A percentile compares a stretch with the other conserved stretches of the same genome.
phyloP scores from a whole-genome alignment of 2,113 vertebrate genomes.

The Apodemus speciosus region DNA sequence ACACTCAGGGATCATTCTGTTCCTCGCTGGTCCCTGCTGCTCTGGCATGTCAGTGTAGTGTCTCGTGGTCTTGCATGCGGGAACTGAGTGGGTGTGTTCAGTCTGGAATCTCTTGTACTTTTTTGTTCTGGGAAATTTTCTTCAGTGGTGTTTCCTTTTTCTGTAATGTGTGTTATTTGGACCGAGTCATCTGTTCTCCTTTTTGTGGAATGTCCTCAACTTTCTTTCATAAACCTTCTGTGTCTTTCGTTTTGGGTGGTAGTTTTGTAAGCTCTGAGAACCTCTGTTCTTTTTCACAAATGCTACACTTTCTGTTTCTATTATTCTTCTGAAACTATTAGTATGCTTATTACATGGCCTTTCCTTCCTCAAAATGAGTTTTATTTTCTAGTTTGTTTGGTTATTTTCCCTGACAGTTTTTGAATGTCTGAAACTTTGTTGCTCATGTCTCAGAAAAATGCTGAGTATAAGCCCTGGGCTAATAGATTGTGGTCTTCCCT shows the following conservation, averaged over 20 bases:
- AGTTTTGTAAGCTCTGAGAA: neutral
- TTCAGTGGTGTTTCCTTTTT: neutral
- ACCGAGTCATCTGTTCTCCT: neutral
- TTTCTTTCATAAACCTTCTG: neutral
- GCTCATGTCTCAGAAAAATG: neutral
- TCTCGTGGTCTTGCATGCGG: neutral
- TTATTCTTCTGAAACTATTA: slow-evolving; percentile 19
- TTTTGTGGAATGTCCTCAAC: slow-evolving; percentile 12
- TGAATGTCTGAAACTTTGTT: neutral
- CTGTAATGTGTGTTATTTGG: neutral
- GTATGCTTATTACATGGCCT: neutral
- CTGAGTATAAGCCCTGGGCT: neutral
- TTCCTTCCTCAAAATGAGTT: neutral
- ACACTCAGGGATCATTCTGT: neutral
- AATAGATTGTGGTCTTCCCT: neutral
- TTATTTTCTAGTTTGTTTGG: neutral
- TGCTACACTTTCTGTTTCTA: neutral
- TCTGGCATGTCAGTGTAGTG: neutral
- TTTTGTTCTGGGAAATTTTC: neutral
- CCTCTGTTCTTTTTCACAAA: neutral
- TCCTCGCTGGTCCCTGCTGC: neutral
- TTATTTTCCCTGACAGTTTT: slow-evolving; percentile 30
- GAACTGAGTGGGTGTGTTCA: neutral
- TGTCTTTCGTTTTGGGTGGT: neutral
- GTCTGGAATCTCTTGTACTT: neutral